These are phyloP conservation scores for Nymphalis io DNA, from an alignment of 1,140 invertebrate genomes.

Conservation along the genomic window DNA sequence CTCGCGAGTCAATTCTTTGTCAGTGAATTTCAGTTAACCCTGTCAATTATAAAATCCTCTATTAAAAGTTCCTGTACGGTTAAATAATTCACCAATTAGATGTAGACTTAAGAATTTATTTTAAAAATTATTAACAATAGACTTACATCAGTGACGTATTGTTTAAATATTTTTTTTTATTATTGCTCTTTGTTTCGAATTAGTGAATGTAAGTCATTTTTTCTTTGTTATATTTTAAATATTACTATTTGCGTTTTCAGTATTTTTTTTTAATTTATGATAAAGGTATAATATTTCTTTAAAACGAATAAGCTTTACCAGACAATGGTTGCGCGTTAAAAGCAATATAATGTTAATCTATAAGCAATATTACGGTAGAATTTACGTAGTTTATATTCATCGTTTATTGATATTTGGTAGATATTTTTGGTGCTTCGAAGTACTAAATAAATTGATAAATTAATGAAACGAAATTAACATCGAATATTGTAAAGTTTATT, in stretches of 20 bases:
- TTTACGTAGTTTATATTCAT: slow-evolving; percentile 59
- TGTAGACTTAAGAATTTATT: slow-evolving; percentile 19
- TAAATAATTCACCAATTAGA: slow-evolving; percentile 32
- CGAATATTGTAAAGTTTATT: slow-evolving; percentile 65
- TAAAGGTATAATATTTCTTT: slow-evolving; percentile 17
- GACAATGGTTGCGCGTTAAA: slow-evolving; percentile 68
- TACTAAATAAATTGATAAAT: slow-evolving; percentile 60
- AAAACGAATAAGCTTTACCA: slow-evolving; percentile 22
- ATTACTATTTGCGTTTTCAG: neutral
- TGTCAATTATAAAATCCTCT: slow-evolving; percentile 70
- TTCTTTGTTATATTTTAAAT: slow-evolving; percentile 1
- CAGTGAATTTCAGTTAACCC: slow-evolving; percentile 69
- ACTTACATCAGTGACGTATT: slow-evolving; percentile 15
- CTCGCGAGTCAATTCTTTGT: slow-evolving; percentile 69
- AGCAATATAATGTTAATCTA: slow-evolving; percentile 75
- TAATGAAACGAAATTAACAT: slow-evolving; percentile 68
- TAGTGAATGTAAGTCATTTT: neutral
- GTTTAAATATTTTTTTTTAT: neutral
- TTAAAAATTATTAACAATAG: slow-evolving; percentile 12
- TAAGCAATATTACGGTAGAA: slow-evolving; percentile 74
- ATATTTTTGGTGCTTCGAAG: slow-evolving; percentile 74
- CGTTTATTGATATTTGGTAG: slow-evolving; percentile 67
- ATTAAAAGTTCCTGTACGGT: slow-evolving; percentile 55
- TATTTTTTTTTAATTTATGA: slow-evolving; percentile 18
- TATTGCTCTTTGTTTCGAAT: neutral